These are phyloP conservation scores for Oedothorax gibbosus DNA, from an alignment of 1,140 invertebrate species.

Conservation along the genomic window DNA sequence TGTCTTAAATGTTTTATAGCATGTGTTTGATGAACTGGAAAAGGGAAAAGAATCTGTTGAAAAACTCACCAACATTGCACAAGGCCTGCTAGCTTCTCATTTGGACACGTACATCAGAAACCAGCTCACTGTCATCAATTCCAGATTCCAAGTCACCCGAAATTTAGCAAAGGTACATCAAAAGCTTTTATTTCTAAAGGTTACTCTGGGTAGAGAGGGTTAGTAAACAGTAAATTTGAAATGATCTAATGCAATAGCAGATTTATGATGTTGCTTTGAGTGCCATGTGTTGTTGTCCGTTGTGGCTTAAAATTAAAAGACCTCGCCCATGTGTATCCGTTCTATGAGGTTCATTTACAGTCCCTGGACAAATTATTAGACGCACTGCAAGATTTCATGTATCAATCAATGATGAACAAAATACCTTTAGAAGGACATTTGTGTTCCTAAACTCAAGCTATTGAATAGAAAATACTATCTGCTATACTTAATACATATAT, in stretches of 20 bases:
- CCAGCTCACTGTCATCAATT: constrained; percentile 89
- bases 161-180: constrained; percentile 80
- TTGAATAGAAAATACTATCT: too few species aligned
- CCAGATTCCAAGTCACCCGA: constrained; percentile 87
- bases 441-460: too few species aligned
- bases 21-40: constrained; percentile 80
- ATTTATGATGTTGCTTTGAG: too few species aligned
- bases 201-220: not conserved
- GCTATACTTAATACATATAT: too few species aligned
- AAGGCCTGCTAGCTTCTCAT: constrained; percentile 82
- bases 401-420: too few species aligned
- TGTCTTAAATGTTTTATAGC: constrained; percentile 66
- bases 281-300: too few species aligned
- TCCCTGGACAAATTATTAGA: too few species aligned
- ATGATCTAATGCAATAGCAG: not conserved
- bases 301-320: too few species aligned
- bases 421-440: too few species aligned
- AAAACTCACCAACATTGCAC: constrained; percentile 82
- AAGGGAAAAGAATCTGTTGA: constrained; percentile 88
- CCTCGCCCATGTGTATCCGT: too few species aligned
- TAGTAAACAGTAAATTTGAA: not conserved
- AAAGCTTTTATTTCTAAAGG: not conserved
- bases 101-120: constrained; percentile 91
- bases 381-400: too few species aligned
- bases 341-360: too few species aligned